Evolutionary conservation across 2,888 invertebrate species (phyloP).

Genomic region (Polydrusus tereticollis): DNA sequence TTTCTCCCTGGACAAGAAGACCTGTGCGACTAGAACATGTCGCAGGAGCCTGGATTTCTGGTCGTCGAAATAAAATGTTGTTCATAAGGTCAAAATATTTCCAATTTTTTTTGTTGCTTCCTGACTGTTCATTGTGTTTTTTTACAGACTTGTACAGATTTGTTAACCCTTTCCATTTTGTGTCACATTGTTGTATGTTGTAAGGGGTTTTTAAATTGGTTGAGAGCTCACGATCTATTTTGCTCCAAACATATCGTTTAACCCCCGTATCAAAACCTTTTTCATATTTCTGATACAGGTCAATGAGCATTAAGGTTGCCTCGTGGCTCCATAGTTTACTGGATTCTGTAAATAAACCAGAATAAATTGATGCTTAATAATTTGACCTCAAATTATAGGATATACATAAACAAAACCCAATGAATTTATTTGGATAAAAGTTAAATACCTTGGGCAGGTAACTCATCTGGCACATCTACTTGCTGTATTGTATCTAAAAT

Average conservation of each 20-base stretch:
- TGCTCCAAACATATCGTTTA: background rate
- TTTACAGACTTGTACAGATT: too few relatives aligned
- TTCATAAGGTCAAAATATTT: background rate
- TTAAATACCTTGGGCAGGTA: too few relatives aligned
- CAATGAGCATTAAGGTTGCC: background rate
- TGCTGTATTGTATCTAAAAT: too few relatives aligned
- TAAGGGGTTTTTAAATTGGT: background rate
- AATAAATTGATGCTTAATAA: too few relatives aligned
- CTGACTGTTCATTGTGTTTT: too few relatives aligned
- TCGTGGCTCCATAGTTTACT: background rate
- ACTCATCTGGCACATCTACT: too few relatives aligned
- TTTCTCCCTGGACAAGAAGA: background rate
- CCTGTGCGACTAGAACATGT: background rate
- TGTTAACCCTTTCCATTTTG: background rate
- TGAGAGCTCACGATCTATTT: background rate
- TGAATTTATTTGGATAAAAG: too few relatives aligned
- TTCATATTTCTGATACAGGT: background rate
- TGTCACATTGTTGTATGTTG: background rate
- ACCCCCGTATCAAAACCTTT: background rate
- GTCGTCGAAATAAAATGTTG: background rate
- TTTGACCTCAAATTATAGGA: too few relatives aligned
- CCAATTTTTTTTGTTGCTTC: background rate
- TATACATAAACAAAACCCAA: too few relatives aligned
- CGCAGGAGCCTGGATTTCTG: background rate
- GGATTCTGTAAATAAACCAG: too few relatives aligned